Conservation (phyloP, 1,140 invertebrate genomes). For the Hermetia illucens region DNA sequence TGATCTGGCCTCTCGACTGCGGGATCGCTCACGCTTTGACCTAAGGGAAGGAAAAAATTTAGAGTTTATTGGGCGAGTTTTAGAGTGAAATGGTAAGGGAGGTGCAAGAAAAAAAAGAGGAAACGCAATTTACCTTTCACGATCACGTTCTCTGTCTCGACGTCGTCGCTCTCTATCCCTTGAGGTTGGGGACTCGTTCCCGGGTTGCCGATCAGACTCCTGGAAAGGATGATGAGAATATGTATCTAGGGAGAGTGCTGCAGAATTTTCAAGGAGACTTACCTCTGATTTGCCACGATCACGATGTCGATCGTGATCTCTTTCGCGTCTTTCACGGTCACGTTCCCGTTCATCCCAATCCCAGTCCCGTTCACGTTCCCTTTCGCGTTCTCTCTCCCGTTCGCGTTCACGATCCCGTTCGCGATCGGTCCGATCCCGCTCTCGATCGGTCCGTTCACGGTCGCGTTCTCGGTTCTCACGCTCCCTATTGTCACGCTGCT, state of each 20-base stretch:
- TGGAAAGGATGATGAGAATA: slow-evolving; percentile 2
- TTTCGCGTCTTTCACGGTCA: slow-evolving; percentile 18
- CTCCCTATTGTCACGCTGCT: slow-evolving; percentile 6
- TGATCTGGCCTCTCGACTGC: slow-evolving; percentile 42
- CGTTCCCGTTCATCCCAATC: slow-evolving; percentile 21
- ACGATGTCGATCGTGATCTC: slow-evolving; percentile 17
- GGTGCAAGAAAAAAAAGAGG: neutral
- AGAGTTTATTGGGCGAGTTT: slow-evolving; percentile 29
- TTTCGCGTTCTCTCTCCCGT: slow-evolving; percentile 25
- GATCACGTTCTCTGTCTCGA: slow-evolving; percentile 31
- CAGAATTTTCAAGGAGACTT: neutral
- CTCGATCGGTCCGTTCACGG: slow-evolving; percentile 14
- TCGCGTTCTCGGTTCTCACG: slow-evolving; percentile 11
- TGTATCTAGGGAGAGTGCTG: neutral
- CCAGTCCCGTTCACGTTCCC: slow-evolving; percentile 15
- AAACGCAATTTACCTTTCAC: slow-evolving; percentile 26
- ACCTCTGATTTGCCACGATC: slow-evolving; percentile 18
- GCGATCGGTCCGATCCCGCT: slow-evolving; percentile 31
- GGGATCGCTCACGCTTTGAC: slow-evolving; percentile 36
- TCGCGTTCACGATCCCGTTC: slow-evolving; percentile 29
- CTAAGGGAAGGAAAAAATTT: slow-evolving; percentile 22
- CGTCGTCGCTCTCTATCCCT: slow-evolving; percentile 16
- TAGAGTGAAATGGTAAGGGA: neutral
- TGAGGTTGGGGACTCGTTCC: too few species aligned
- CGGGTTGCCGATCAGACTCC: slow-evolving; percentile 8